These are phyloP conservation scores for Ursus arctos DNA, from an alignment of 2,113 vertebrate species.

Conservation along the genomic window DNA sequence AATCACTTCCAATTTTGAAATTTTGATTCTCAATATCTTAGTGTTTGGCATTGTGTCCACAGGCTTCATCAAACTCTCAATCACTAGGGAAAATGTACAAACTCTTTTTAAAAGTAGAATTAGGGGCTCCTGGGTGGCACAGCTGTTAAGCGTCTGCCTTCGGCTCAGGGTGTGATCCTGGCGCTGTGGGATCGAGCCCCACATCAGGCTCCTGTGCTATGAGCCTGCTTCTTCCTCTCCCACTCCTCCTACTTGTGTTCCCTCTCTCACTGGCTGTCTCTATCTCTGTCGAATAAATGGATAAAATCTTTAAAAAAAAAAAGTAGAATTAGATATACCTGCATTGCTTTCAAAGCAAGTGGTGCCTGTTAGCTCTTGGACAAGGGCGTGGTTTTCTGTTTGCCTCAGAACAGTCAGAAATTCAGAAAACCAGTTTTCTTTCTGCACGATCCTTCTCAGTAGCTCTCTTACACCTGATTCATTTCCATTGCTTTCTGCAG, in stretches of 20 bases:
- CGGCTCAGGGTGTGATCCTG: too few relatives aligned
- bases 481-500: conserved; percentile 78
- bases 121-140: neutral
- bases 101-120: neutral
- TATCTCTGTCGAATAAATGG: too few relatives aligned
- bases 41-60: neutral
- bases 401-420: conserved; percentile 89
- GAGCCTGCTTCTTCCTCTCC: too few relatives aligned
- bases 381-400: conserved; percentile 86
- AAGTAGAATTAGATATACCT: conserved; percentile 81
- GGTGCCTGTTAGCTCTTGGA: conserved; percentile 86
- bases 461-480: conserved; percentile 89
- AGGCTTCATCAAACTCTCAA: neutral
- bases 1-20: neutral
- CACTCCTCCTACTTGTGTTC: too few relatives aligned
- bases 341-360: conserved; percentile 38
- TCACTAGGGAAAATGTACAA: neutral
- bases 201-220: too few relatives aligned
- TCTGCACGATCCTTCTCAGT: conserved; percentile 90
- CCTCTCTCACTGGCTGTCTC: too few relatives aligned
- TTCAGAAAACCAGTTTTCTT: conserved; percentile 92
- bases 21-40: neutral
- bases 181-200: too few relatives aligned
- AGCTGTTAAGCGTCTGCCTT: too few relatives aligned
- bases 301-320: too few relatives aligned